Base-by-base conservation (phyloP, 2,888 invertebrate species). In the Diploptera punctata region DNA sequence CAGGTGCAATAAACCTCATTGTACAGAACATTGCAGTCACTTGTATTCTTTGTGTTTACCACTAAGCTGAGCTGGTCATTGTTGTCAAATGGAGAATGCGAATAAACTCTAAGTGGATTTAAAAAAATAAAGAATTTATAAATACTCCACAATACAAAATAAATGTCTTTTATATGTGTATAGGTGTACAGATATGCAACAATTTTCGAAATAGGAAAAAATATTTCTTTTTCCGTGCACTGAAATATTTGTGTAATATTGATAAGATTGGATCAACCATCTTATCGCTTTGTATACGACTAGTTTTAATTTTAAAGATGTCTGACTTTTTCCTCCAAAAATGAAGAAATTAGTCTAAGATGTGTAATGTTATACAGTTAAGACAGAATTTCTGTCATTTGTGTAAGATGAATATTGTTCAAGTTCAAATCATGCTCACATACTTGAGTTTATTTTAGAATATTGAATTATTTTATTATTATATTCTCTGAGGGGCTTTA, bases 231-330 rank as follows among this genome's bases (percentile, higher is more conserved):
- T 65, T 47, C 47, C 65, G 38, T 19, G 44, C 44, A 65, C 26
- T 47, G 47, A 65, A 47, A 26, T 65, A 38, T 47, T 24, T 44
- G n/a, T 43, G 47, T 65, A 65, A 44, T 65, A 47, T 26, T 26
- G 26, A 47, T 57, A 21, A 65, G 47, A 65, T 26, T 26, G n/a
- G 4, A 33, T 24, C n/a, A 31, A 24, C 47, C 62, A 62, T 72
- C 61, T 68, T 62, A 68, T 68, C 52, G 68, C 72, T 72, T 68
- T 72, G 72, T 72, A 72, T 72, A 72, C 72, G 72, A 72, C 57
- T 72, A 72, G 72, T 44, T 44, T 43, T 21, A 44, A 38, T 29
- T 5, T 24, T 24, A 24, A 24, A 52, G 7, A 52, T 24, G 24
- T 24, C 24, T 24, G 19, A 21, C 13, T 57, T 54, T 57, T 57